Evolutionary conservation across 2,888 invertebrate species (phyloP).

Genomic region (Drosophila monieri): DNA sequence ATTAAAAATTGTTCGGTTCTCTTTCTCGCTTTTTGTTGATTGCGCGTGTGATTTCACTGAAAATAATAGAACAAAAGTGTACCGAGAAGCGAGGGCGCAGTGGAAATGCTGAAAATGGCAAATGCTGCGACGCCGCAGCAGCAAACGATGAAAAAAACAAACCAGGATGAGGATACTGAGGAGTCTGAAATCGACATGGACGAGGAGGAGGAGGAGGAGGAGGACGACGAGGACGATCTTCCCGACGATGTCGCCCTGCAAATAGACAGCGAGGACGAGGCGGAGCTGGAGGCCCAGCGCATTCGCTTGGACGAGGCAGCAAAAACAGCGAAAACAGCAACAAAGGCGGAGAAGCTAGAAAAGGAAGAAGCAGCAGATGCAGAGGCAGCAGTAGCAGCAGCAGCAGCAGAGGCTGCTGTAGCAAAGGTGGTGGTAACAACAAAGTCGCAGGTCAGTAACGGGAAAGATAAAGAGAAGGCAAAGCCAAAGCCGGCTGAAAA

Average conservation of each 20-base stretch:
- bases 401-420: constrained; percentile 35
- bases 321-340: constrained; percentile 38
- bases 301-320: constrained; percentile 72
- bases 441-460: constrained; percentile 42
- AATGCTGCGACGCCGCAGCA: constrained; percentile 58
- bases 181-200: constrained; percentile 70
- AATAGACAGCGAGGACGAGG: constrained; percentile 81
- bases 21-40: constrained; percentile 13
- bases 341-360: constrained; percentile 16
- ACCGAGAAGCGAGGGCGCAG: constrained; percentile 42
- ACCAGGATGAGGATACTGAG: constrained; percentile 65
- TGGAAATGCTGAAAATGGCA: constrained; percentile 69
- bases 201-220: constrained; percentile 49
- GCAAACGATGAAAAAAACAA: constrained; percentile 62
- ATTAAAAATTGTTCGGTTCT: constrained; percentile 58
- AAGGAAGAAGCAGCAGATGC: constrained; percentile 33
- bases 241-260: constrained; percentile 71
- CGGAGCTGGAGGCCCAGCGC: constrained; percentile 80
- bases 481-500: constrained; percentile 56
- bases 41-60: constrained; percentile 21
- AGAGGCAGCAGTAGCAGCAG: constrained; percentile 34
- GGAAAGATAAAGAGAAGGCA: constrained; percentile 21
- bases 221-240: constrained; percentile 66
- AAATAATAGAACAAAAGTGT: constrained; percentile 39
- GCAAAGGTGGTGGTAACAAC: constrained; percentile 16